Base-by-base conservation (phyloP, 2,797 vertebrate genomes). In the Tarsius wallacei region DNA sequence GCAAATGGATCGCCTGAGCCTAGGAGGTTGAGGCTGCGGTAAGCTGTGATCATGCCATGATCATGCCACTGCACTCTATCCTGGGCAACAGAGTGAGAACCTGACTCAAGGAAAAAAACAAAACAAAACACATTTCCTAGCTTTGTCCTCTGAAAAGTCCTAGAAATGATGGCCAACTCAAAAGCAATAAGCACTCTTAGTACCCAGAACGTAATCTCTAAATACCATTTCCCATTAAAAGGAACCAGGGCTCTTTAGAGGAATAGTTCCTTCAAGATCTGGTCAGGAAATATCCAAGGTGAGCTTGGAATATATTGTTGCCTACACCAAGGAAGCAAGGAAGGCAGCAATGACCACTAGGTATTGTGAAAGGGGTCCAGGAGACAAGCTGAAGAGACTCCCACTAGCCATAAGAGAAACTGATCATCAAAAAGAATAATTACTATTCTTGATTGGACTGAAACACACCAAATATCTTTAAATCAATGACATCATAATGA, bases 381-480 rank as follows among this genome's bases (percentile, higher is more conserved):
- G 16, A 64, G 83, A 19, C 63, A 84, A 89, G 63, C 19, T 66
- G 36, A 71, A 59, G 64, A 78, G 77, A 22, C 4, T 66, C 9
- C 82, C 28, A 42, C 7, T 28, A 31, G 86, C n/a, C 66, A 47
- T 8, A 7, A 31, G 21, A 61, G 26, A 59, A 92, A 91, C 0
- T 33, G 42, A 76, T 7, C 63, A 59, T 0, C 10, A 68, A 8
- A 64, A 90, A 90, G 77, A 80, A 36, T 47, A 73, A n/a, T 26
- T 53, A 36, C 31, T 36, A 42, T 12, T 33, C 22, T 36, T 64
- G 16, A 53, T 0, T 63, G 28, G 22, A 63, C 14, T 77, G 10
- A 81, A 86, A 91, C 31, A 63, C 36, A 49, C 5, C 31, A 86
- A 53, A 59, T 86, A 47, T 33, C 66, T 94, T 82, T 74, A 93